phyloP scores from a whole-genome alignment of 2,797 vertebrate species.

The Naso thynnoides region DNA sequence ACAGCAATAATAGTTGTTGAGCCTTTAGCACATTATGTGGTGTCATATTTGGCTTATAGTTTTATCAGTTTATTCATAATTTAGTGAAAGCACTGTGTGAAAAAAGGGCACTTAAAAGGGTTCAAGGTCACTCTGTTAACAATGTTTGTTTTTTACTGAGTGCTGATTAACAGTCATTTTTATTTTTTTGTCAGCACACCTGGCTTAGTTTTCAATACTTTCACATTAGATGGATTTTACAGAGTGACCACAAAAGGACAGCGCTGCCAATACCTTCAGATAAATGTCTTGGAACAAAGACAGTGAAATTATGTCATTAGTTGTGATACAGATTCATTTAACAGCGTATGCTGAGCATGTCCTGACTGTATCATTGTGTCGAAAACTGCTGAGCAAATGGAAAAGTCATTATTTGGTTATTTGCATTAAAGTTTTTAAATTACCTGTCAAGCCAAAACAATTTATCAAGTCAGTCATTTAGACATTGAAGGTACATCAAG shows the following conservation, averaged over 20 bases:
- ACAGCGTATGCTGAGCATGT: not conserved
- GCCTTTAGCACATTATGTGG: slow-evolving; percentile 9
- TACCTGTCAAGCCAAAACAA: slow-evolving; percentile 35
- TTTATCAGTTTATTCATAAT: slow-evolving; percentile 37
- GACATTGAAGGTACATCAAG: slow-evolving; percentile 6
- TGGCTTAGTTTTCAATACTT: slow-evolving; percentile 6
- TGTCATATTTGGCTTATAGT: slow-evolving; percentile 21
- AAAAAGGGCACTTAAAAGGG: slow-evolving; percentile 10
- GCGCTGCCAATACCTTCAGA: not conserved
- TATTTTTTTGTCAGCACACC: slow-evolving; percentile 19
- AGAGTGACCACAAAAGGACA: slow-evolving; percentile 17
- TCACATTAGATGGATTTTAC: slow-evolving; percentile 19
- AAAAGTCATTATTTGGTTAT: slow-evolving; percentile 32
- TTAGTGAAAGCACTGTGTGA: not conserved
- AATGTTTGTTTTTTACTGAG: slow-evolving; percentile 21
- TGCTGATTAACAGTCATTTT: slow-evolving; percentile 24
- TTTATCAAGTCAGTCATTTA: slow-evolving; percentile 18
- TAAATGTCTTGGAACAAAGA: not conserved
- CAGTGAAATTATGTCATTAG: slow-evolving; percentile 22
- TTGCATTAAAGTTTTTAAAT: slow-evolving; percentile 27
- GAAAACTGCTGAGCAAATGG: slow-evolving; percentile 39
- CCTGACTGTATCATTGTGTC: slow-evolving; percentile 4
- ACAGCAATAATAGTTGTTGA: not conserved
- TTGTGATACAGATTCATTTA: slow-evolving; percentile 12
- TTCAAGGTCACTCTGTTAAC: slow-evolving; percentile 4